phyloP scores from a whole-genome alignment of 2,888 invertebrate genomes.

The Eulithis prunata region DNA sequence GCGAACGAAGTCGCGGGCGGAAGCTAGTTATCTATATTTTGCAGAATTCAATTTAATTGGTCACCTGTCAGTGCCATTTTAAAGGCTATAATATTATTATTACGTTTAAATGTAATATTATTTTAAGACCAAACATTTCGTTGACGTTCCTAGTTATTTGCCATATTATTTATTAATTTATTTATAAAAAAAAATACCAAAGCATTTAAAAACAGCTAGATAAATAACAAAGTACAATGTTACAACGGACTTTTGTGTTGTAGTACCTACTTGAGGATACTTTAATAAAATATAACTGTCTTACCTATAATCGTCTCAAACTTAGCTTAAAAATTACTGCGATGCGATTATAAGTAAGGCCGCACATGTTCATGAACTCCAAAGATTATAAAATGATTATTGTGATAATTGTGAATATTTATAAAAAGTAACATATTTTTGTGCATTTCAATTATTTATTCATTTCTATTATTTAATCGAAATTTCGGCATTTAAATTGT shows the following conservation, averaged over 20 bases:
- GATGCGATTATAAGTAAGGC: no score
- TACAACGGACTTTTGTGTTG: neutral
- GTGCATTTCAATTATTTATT: no score
- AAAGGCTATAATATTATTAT: slow-evolving; percentile 24
- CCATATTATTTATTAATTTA: slow-evolving; percentile 48
- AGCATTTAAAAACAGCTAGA: slow-evolving; percentile 50
- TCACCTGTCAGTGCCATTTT: slow-evolving; percentile 32
- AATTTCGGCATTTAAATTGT: slow-evolving; percentile 44
- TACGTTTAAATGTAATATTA: slow-evolving; percentile 20
- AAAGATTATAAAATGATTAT: neutral
- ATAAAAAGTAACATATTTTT: no score
- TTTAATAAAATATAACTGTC: no score
- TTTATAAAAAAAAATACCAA: slow-evolving; percentile 49
- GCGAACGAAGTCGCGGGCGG: no score
- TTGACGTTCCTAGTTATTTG: slow-evolving; percentile 58
- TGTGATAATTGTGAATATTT: neutral
- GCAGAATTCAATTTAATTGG: slow-evolving; percentile 4
- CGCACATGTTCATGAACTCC: no score
- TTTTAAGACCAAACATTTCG: slow-evolving; percentile 36
- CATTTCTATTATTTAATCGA: no score
- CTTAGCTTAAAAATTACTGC: no score
- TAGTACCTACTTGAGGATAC: no score
- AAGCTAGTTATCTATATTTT: neutral
- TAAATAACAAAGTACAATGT: neutral
- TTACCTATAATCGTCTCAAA: no score